phyloP scores from a whole-genome alignment of 2,888 invertebrate genomes.

The Ctenicera cuprea region DNA sequence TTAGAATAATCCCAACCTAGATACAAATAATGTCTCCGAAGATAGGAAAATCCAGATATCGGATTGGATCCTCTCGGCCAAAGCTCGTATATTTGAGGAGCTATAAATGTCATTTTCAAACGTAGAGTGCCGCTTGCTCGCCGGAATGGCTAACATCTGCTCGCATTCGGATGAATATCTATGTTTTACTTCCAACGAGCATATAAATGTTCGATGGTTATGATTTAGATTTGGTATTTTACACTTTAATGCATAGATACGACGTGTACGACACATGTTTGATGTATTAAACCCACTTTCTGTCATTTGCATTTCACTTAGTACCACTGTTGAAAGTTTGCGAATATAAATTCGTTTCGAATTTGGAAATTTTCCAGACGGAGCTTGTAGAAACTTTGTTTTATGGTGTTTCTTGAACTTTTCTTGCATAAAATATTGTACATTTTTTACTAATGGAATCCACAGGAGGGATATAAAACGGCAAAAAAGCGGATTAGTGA shows the following conservation, averaged over 20 bases:
- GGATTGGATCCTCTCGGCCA: conserved; percentile 55
- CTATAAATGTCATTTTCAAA: conserved; percentile 56
- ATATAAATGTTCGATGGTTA: conserved; percentile 50
- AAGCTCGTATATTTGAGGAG: conserved; percentile 54
- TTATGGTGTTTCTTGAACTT: background rate
- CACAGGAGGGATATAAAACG: too few species aligned
- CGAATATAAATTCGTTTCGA: background rate
- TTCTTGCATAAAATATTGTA: too few species aligned
- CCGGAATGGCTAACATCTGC: conserved; percentile 55
- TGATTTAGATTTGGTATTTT: conserved; percentile 51
- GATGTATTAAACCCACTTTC: conserved; percentile 28
- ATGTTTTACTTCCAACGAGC: conserved; percentile 54
- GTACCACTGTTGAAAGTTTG: background rate
- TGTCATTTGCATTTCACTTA: conserved; percentile 33
- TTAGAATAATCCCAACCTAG: conserved; percentile 46
- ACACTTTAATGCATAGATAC: conserved; percentile 46
- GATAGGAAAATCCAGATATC: conserved; percentile 57
- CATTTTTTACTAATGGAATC: too few species aligned
- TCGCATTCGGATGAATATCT: conserved; percentile 53
- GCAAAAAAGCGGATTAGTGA: too few species aligned
- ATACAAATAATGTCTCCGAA: conserved; percentile 57
- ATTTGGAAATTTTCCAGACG: conserved; percentile 16
- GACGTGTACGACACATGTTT: conserved; percentile 29
- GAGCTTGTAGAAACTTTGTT: background rate
- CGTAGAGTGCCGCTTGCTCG: conserved; percentile 51